Percentiles rank a stretch among this genome's conserved stretches.
Conservation (phyloP, 1,140 invertebrate species). For the Heterodera schachtii region DNA sequence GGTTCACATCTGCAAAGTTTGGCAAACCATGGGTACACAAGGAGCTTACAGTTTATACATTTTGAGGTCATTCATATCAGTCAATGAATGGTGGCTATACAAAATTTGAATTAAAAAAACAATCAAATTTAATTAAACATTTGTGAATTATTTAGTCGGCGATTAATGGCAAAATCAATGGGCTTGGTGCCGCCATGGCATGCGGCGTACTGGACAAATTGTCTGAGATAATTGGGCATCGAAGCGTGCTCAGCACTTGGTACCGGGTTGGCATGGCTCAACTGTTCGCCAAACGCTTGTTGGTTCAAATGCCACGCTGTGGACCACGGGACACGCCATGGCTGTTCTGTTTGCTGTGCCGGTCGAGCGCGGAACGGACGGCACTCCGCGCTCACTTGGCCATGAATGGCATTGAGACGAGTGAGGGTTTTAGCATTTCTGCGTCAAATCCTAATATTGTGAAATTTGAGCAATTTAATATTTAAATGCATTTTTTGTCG, state of each 20-base stretch:
- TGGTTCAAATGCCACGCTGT: not conserved
- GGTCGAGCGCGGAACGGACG: not conserved
- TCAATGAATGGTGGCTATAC: too few species aligned
- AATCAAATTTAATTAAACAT: not conserved
- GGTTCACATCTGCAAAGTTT: not conserved
- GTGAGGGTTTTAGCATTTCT: not conserved
- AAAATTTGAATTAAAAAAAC: not conserved
- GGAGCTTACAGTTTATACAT: not conserved
- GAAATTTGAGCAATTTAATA: too few species aligned
- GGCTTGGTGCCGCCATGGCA: not conserved
- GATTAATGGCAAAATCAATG: not conserved
- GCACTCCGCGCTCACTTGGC: not conserved
- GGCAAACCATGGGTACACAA: slow-evolving; percentile 2
- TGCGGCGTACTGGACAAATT: not conserved
- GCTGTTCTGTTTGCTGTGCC: not conserved
- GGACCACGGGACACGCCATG: not conserved
- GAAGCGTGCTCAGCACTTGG: not conserved
- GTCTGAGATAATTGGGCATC: not conserved
- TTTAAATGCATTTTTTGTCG: too few species aligned
- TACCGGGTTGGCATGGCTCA: not conserved
- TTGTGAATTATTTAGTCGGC: not conserved
- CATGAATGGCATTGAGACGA: not conserved
- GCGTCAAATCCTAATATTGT: too few species aligned
- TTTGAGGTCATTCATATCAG: not conserved
- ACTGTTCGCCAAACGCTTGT: not conserved